phyloP scores from a whole-genome alignment of 1,140 invertebrate species.

The Patella vulgata region DNA sequence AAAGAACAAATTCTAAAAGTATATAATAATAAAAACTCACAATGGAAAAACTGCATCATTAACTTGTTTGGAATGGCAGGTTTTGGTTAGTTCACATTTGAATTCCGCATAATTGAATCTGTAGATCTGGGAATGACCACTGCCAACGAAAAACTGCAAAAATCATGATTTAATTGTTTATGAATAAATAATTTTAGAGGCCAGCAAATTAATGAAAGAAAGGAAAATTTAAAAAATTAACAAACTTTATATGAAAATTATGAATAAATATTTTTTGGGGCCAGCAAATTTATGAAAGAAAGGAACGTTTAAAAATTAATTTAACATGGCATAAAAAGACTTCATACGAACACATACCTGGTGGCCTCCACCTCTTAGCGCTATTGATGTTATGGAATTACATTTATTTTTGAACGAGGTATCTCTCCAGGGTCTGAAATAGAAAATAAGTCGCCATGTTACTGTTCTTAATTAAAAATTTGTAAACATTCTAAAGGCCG shows the following conservation, averaged over 20 bases:
- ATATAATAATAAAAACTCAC: conserved; percentile 75
- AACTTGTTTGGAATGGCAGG: conserved; percentile 83
- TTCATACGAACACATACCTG: conserved; percentile 42
- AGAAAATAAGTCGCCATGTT: background rate
- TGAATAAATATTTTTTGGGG: background rate
- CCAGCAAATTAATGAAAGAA: background rate
- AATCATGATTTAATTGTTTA: conserved; percentile 12
- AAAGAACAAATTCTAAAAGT: too few species aligned
- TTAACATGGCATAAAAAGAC: background rate
- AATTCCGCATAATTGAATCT: conserved; percentile 79
- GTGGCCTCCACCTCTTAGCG: conserved; percentile 66
- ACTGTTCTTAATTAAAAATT: background rate
- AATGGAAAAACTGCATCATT: conserved; percentile 85
- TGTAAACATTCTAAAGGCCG: too few species aligned
- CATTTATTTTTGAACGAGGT: conserved; percentile 43
- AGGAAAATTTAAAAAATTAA: conserved; percentile 9
- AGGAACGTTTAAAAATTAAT: background rate
- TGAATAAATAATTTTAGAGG: background rate
- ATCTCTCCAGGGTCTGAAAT: conserved; percentile 48
- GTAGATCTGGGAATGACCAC: conserved; percentile 84
- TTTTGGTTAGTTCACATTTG: conserved; percentile 75
- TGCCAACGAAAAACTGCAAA: conserved; percentile 74
- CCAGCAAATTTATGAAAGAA: background rate
- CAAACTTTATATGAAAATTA: background rate
- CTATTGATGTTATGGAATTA: conserved; percentile 61